A percentile compares a stretch with the other conserved stretches of the same genome.
Conservation (phyloP, 2,113 vertebrate genomes). For the Cyprinodon tularosa region DNA sequence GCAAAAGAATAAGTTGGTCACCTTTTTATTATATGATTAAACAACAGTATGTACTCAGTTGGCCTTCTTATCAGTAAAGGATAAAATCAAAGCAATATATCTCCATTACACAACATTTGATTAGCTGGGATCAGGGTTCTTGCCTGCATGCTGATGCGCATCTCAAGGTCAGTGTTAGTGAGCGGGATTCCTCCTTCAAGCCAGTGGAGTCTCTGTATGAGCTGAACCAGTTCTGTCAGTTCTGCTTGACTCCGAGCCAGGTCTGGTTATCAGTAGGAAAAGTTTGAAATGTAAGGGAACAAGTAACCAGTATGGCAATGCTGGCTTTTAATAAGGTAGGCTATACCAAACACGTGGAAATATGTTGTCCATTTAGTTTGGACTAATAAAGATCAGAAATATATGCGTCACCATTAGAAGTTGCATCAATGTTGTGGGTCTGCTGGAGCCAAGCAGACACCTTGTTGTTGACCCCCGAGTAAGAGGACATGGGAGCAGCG, state of each 20-base stretch:
- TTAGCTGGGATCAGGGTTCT: not conserved
- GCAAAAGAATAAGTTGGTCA: too few relatives aligned
- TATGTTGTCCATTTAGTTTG: too few relatives aligned
- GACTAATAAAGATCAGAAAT: too few relatives aligned
- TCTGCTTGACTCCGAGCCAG: constrained; percentile 85
- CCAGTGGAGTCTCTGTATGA: constrained; percentile 86
- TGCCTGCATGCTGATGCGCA: constrained; percentile 80
- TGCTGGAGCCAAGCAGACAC: constrained; percentile 89
- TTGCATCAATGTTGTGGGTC: constrained; percentile 84
- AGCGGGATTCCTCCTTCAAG: constrained; percentile 86
- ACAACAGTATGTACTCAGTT: not conserved
- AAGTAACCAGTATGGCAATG: too few relatives aligned
- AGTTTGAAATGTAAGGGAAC: not conserved
- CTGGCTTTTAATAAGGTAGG: not conserved
- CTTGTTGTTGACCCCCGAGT: constrained; percentile 75
- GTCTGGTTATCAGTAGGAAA: constrained; percentile 68
- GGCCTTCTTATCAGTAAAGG: too few relatives aligned
- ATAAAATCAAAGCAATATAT: not conserved
- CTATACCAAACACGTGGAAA: too few relatives aligned
- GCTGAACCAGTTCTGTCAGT: constrained; percentile 84
- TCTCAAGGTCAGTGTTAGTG: constrained; percentile 77
- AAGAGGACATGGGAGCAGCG: constrained; percentile 15
- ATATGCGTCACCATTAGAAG: constrained; percentile 81
- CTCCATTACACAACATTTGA: not conserved
- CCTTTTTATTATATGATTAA: too few relatives aligned